These are phyloP conservation scores for Latheticus oryzae DNA, from an alignment of 2,888 invertebrate species.

Conservation along the genomic window DNA sequence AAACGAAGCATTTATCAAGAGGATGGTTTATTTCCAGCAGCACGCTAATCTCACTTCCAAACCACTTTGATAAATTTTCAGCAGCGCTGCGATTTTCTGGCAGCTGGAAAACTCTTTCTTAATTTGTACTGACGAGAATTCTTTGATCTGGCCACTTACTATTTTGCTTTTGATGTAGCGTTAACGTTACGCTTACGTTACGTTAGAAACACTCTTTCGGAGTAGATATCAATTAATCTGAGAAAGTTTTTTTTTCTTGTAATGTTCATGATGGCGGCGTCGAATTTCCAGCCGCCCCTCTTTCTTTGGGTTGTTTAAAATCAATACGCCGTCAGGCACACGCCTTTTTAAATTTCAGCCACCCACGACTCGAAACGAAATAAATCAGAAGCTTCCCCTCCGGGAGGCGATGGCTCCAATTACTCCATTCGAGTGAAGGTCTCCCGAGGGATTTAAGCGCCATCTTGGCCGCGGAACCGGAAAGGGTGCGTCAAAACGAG, in stretches of 20 bases:
- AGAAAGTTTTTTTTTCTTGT: background rate
- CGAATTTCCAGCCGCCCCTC: conserved; percentile 13
- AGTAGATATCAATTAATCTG: background rate
- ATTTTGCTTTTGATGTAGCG: too few relatives aligned
- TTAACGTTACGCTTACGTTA: conserved; percentile 21
- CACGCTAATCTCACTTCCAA: conserved; percentile 53
- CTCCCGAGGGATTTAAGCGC: conserved; percentile 40
- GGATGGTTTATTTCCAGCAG: conserved; percentile 57
- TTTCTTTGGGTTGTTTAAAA: conserved; percentile 51
- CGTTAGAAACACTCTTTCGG: conserved; percentile 13
- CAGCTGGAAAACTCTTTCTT: conserved; percentile 19
- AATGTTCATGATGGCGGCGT: conserved; percentile 6
- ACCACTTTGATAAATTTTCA: conserved; percentile 48
- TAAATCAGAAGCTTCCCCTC: conserved; percentile 58
- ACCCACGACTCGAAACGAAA: conserved; percentile 59
- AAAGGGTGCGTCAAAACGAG: too few relatives aligned
- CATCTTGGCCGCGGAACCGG: too few relatives aligned
- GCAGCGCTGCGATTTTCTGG: conserved; percentile 31
- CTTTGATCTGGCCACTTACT: conserved; percentile 19
- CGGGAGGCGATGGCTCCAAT: conserved; percentile 53
- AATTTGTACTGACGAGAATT: conserved; percentile 35
- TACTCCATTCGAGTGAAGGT: too few relatives aligned
- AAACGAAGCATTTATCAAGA: conserved; percentile 61
- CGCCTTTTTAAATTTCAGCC: conserved; percentile 59
- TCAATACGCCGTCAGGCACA: conserved; percentile 55